Evolutionary conservation across 2,113 vertebrate species (phyloP).

Genomic region (Aegithalos caudatus): DNA sequence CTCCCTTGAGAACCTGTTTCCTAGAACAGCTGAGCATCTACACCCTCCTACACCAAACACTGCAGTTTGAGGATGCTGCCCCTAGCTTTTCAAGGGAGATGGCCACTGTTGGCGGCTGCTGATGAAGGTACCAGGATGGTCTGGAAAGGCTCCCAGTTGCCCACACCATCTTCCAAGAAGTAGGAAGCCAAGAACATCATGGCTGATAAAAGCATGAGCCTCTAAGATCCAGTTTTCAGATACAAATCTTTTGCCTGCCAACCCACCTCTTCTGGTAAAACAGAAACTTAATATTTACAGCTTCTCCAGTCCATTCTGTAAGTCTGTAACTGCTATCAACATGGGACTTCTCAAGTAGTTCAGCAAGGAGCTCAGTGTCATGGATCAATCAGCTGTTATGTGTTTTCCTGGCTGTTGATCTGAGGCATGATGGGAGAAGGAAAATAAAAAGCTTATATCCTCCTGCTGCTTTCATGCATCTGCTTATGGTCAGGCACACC

Average conservation of each 20-base stretch:
- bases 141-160: neutral
- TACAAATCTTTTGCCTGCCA: neutral
- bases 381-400: neutral
- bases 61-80: neutral
- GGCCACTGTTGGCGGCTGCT: neutral
- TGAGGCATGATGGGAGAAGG: neutral
- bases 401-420: neutral
- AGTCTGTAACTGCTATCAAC: neutral
- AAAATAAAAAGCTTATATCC: neutral
- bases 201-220: neutral
- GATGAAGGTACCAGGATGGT: neutral
- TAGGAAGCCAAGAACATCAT: neutral
- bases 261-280: neutral
- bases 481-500: neutral
- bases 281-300: neutral
- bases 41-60: neutral
- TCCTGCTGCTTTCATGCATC: accelerated
- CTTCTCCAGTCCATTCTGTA: neutral
- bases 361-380: neutral
- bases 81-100: neutral
- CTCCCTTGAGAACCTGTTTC: neutral
- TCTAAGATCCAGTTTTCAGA: neutral
- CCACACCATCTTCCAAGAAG: neutral
- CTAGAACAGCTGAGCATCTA: neutral
- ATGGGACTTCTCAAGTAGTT: neutral